These are phyloP conservation scores for Dexiosoma caninum DNA, from an alignment of 2,888 invertebrate species.

Conservation along the genomic window DNA sequence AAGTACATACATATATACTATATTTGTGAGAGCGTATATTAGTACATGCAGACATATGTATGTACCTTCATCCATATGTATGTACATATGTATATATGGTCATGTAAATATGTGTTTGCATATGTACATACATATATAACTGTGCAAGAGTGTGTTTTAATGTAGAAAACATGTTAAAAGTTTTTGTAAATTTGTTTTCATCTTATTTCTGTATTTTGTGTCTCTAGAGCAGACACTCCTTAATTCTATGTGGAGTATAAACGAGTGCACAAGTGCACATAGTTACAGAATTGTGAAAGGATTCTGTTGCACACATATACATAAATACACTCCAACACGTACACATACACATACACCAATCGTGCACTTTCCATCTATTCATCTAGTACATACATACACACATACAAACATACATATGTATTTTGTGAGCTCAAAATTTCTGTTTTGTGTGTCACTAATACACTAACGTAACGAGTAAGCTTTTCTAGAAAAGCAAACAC, in stretches of 20 bases:
- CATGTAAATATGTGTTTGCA: not conserved
- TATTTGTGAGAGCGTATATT: no score
- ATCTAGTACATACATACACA: no score
- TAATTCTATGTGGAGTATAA: conserved; percentile 32
- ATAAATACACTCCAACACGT: not conserved
- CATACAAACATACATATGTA: not conserved
- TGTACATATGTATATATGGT: not conserved
- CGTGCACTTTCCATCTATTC: not conserved
- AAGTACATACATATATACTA: not conserved
- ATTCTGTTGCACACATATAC: conserved; percentile 21
- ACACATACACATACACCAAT: not conserved
- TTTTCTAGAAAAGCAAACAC: not conserved
- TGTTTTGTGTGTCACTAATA: conserved; percentile 30
- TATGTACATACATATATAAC: not conserved
- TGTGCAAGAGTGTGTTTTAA: not conserved
- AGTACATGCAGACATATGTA: no score
- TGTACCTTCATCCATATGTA: not conserved
- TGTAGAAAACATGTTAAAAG: conserved; percentile 38
- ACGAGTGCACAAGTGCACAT: not conserved
- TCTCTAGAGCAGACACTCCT: conserved; percentile 64
- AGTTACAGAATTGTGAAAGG: conserved; percentile 48
- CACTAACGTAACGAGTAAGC: conserved; percentile 12
- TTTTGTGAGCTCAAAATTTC: conserved; percentile 11
- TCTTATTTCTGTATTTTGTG: conserved; percentile 40
- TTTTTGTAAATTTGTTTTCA: not conserved